Evolutionary conservation across 2,888 invertebrate genomes (phyloP), one percentile per base, ranked within the genome.

Genomic region (Watsonalla binaria): DNA sequence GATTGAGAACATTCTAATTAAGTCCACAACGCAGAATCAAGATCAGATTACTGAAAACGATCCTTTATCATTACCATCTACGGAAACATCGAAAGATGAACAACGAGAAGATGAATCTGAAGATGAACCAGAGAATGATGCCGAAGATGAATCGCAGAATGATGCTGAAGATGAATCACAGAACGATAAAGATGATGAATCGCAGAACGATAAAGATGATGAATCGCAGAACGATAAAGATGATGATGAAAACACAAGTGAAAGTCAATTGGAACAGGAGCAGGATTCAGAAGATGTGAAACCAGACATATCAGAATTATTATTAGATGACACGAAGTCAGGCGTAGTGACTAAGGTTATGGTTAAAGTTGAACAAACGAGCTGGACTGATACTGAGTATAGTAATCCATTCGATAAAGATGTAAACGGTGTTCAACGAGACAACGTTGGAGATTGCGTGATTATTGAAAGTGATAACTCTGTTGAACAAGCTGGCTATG

Each of bases 1-100:
- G 53, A 86, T 87, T 53, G 87, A 87, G 61, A 79, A 84, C 51
- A 82, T 86, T 15, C 63, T 86, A 37, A 80, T 76, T 13, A 77
- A 76, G 46, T 74, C 72, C 5, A 68, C 75, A 0, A 74, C 69
- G 51, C 64, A 66, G 13, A 63, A 66, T 6, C 53, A 58, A 0
- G 46, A 2, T 14, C 35, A 35, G 14, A 14, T 14, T 5, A 14
- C 9, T 9, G 14, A 49, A 37, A 8, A 13, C 6, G 39, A 49
- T 33, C 49, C 37, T 8, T 33, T 49, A 49, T 37, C 37, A 37
- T 37, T 15, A 6, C 9, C 49, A 6, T 14, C 53, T 8, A 39
- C 37, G 9, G 48, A 6, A 34, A 6, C 11, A 49, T 34, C 7
- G 6, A n/a, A 53, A 39, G 24, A 34, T 2, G 45, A 9, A 24